Percentiles rank a stretch among this genome's conserved stretches.
These are phyloP conservation scores for Acanthoscelides obtectus DNA, from an alignment of 2,888 invertebrate genomes.

Conservation along the genomic window DNA sequence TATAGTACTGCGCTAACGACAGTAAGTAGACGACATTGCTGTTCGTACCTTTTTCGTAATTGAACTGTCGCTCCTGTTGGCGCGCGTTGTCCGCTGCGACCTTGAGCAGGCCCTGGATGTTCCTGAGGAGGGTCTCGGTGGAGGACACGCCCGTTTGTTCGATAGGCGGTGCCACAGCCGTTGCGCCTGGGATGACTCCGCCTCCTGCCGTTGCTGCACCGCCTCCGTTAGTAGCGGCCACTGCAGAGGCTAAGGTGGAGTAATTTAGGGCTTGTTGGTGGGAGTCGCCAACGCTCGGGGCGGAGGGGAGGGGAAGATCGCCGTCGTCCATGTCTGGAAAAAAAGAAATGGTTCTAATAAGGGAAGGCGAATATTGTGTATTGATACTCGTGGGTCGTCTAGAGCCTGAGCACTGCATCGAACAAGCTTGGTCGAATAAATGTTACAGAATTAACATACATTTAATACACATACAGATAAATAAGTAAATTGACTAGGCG, in stretches of 20 bases:
- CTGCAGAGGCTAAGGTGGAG: conserved; percentile 66
- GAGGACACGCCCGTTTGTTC: conserved; percentile 68
- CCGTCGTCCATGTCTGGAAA: conserved; percentile 71
- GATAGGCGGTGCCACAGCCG: conserved; percentile 23
- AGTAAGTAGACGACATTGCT: conserved; percentile 50
- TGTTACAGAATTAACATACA: no score
- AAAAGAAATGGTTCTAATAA: no score
- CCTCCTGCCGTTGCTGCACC: background rate
- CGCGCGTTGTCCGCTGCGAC: conserved; percentile 97
- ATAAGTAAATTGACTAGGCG: no score
- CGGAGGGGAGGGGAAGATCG: conserved; percentile 59
- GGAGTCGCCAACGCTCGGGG: conserved; percentile 48
- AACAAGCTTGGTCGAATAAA: no score
- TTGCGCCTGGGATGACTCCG: background rate
- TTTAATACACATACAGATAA: no score
- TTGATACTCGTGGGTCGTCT: no score
- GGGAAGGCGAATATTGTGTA: no score
- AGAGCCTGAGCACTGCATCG: no score
- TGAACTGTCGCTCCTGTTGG: conserved; percentile 92
- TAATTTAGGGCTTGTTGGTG: conserved; percentile 78
- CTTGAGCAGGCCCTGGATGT: conserved; percentile 93
- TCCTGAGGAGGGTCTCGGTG: conserved; percentile 88
- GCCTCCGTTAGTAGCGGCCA: conserved; percentile 52
- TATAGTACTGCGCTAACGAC: conserved; percentile 48
- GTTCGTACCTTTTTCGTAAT: conserved; percentile 89